A percentile compares a stretch with the other conserved stretches of the same genome.
Conservation (phyloP, 2,113 vertebrate species). For the Onychorhynchus coronatus region DNA sequence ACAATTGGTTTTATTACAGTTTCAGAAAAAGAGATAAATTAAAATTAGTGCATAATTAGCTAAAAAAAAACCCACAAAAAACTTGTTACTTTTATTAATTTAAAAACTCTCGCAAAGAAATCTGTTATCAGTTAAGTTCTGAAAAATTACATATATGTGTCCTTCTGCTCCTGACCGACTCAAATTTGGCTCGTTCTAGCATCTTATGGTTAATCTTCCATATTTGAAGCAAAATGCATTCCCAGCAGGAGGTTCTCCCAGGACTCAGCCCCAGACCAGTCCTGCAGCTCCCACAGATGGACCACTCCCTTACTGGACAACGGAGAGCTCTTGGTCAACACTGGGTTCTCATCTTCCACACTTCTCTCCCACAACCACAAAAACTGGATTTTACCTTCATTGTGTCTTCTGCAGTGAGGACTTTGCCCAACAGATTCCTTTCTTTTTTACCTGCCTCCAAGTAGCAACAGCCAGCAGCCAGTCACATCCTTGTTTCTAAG, state of each 20-base stretch:
- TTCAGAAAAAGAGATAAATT: not conserved
- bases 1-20: not conserved
- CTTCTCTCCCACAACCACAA: not conserved
- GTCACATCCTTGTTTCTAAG: constrained; percentile 41
- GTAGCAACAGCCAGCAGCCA: constrained; percentile 33
- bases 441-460: not conserved
- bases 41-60: not conserved
- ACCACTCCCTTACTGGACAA: not conserved
- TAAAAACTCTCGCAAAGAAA: not conserved
- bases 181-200: not conserved
- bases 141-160: not conserved
- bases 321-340: not conserved
- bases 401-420: not conserved
- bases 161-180: not conserved
- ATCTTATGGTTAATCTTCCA: not conserved
- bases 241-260: not conserved
- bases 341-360: not conserved
- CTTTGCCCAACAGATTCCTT: not conserved
- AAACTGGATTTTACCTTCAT: not conserved
- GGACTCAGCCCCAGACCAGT: not conserved
- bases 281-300: not conserved
- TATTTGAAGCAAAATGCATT: not conserved
- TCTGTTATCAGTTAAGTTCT: not conserved
- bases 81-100: not conserved
- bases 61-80: not conserved